These are phyloP conservation scores for Drosophila ogumai DNA, from an alignment of 1,140 invertebrate species.

Conservation along the genomic window DNA sequence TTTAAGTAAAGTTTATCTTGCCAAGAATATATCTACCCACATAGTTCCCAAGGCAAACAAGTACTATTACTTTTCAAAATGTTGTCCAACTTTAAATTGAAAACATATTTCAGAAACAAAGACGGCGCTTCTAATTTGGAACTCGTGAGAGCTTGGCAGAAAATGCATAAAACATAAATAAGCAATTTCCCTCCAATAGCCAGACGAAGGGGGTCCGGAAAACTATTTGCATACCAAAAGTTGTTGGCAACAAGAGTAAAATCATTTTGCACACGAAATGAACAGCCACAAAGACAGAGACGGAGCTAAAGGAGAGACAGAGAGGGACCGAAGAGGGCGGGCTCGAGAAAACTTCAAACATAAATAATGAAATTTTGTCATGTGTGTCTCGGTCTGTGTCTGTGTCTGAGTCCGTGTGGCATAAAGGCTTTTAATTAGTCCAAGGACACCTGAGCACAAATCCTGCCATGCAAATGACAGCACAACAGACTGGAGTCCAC, in stretches of 20 bases:
- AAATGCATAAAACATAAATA: constrained; percentile 73
- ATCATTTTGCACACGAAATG: constrained; percentile 74
- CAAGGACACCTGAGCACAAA: constrained; percentile 68
- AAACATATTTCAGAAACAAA: constrained; percentile 73
- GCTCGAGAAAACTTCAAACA: constrained; percentile 59
- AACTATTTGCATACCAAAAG: constrained; percentile 78
- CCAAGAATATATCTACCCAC: background rate
- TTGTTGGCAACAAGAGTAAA: constrained; percentile 55
- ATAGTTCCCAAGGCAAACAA: background rate
- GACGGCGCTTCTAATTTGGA: constrained; percentile 64
- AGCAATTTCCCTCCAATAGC: constrained; percentile 66
- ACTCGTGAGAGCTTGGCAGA: constrained; percentile 31
- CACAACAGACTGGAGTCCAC: constrained; percentile 40
- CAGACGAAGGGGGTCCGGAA: background rate
- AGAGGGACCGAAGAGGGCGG: background rate
- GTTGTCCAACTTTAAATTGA: constrained; percentile 73
- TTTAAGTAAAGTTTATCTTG: background rate
- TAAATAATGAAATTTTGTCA: constrained; percentile 69
- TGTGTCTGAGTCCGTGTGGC: constrained; percentile 14
- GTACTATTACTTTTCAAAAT: constrained; percentile 20
- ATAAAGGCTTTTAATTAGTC: constrained; percentile 74
- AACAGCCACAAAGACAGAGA: constrained; percentile 52
- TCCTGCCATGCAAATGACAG: constrained; percentile 50
- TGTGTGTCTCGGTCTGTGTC: constrained; percentile 26
- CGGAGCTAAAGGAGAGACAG: background rate